phyloP scores from a whole-genome alignment of 2,113 vertebrate species.

The Anhinga rufa region DNA sequence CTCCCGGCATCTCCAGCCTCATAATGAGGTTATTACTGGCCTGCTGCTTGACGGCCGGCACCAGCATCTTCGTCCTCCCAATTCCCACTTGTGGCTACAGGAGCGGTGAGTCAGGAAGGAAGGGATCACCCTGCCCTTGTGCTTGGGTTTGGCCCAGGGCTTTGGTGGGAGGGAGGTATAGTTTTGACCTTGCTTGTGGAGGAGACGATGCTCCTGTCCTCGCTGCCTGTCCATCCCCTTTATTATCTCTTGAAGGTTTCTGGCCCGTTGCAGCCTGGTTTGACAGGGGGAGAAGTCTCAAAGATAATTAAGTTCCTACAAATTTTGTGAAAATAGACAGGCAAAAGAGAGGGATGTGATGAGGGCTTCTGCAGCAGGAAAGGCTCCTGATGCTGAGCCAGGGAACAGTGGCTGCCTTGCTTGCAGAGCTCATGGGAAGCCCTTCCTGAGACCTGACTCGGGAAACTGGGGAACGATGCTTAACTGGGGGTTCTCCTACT shows the following conservation, averaged over 20 bases:
- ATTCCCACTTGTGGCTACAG: constrained; percentile 11
- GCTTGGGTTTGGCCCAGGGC: neutral
- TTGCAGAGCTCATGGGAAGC: neutral
- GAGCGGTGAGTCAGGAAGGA: neutral
- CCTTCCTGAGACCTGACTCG: accelerated
- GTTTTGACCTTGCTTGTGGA: neutral
- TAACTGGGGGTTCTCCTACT: accelerated
- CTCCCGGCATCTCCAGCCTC: constrained; percentile 34
- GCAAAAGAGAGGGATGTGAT: neutral
- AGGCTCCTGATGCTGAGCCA: neutral
- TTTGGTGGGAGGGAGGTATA: neutral
- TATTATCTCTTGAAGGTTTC: constrained; percentile 18
- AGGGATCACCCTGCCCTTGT: neutral
- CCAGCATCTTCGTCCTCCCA: neutral
- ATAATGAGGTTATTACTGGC: constrained; percentile 70
- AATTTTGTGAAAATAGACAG: neutral
- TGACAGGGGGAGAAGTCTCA: constrained; percentile 41
- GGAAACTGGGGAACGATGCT: neutral
- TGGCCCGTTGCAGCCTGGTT: neutral
- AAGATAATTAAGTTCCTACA: constrained; percentile 58
- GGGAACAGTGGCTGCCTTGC: accelerated
- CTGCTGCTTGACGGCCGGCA: constrained; percentile 26
- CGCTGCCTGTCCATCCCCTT: neutral
- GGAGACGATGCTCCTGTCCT: neutral
- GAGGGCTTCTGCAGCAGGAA: neutral